Percentiles rank a stretch among this genome's conserved stretches.
These are phyloP conservation scores for Vesta saturnalis DNA, from an alignment of 2,888 invertebrate genomes.

Conservation along the genomic window DNA sequence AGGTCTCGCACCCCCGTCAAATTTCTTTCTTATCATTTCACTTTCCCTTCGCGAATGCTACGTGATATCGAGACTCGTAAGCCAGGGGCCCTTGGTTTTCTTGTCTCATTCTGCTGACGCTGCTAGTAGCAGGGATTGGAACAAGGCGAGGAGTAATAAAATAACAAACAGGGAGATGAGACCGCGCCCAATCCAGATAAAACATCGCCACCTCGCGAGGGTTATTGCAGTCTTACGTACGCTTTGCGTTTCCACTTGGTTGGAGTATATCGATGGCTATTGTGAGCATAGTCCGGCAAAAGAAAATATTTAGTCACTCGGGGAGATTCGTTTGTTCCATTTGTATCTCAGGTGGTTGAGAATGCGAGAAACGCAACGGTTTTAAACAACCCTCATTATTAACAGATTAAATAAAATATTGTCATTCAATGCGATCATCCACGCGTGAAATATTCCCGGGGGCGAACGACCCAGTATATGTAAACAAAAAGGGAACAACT, in stretches of 20 bases:
- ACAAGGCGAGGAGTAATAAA: slow-evolving; percentile 54
- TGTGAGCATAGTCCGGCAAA: slow-evolving; percentile 26
- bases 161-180: slow-evolving; percentile 55
- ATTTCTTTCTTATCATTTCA: slow-evolving; percentile 37
- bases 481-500: slow-evolving; percentile 51
- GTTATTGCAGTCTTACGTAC: slow-evolving; percentile 43
- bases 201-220: slow-evolving; percentile 43
- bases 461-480: slow-evolving; percentile 47
- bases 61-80: slow-evolving; percentile 48
- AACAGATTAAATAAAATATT: slow-evolving; percentile 54
- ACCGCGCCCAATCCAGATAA: slow-evolving; percentile 51
- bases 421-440: slow-evolving; percentile 50
- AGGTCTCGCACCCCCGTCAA: slow-evolving; percentile 30
- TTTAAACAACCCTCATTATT: slow-evolving; percentile 48
- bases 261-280: slow-evolving; percentile 42
- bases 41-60: slow-evolving; percentile 39
- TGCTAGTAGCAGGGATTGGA: slow-evolving; percentile 52
- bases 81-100: slow-evolving; percentile 40
- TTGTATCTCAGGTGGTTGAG: slow-evolving; percentile 29
- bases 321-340: slow-evolving; percentile 14
- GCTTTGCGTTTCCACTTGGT: slow-evolving; percentile 46
- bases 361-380: slow-evolving; percentile 45
- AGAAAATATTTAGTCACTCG: slow-evolving; percentile 29
- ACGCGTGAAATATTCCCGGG: slow-evolving; percentile 56
- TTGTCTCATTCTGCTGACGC: slow-evolving; percentile 49